These are phyloP conservation scores for Choloepus hoffmanni DNA, from an alignment of 2,113 vertebrate genomes.

Conservation along the genomic window DNA sequence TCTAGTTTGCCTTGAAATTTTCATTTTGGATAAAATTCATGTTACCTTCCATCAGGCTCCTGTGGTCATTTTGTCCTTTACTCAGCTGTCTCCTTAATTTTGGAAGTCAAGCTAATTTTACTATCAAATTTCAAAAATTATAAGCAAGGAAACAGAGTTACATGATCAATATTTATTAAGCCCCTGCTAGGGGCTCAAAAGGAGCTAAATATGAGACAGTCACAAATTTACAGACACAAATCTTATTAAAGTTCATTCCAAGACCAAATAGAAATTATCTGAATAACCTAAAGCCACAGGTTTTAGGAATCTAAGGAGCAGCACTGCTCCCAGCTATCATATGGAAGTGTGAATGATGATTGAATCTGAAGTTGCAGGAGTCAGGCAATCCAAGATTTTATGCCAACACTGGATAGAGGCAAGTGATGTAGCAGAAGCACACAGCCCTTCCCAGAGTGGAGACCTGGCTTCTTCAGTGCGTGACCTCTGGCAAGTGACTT, in stretches of 20 bases:
- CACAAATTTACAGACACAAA: background rate
- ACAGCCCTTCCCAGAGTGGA: background rate
- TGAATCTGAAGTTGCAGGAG: background rate
- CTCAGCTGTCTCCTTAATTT: background rate
- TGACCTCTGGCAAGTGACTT: background rate
- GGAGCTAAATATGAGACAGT: background rate
- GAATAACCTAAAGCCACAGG: background rate
- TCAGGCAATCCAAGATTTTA: background rate
- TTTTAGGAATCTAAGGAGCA: background rate
- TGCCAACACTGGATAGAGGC: background rate
- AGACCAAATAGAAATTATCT: background rate
- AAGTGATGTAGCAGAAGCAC: background rate
- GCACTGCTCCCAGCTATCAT: background rate
- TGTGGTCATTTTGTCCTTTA: background rate
- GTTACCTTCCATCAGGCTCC: background rate
- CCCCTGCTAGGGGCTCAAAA: background rate
- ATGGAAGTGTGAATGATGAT: background rate
- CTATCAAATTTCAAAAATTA: background rate
- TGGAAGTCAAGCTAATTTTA: constrained; percentile 2
- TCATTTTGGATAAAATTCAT: background rate
- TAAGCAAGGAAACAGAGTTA: background rate
- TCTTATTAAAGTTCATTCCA: background rate
- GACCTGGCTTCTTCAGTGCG: background rate
- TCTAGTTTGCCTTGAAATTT: background rate
- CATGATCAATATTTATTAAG: background rate